phyloP scores from a whole-genome alignment of 2,888 invertebrate genomes.

The Scaptodrosophila latifasciaeformis region DNA sequence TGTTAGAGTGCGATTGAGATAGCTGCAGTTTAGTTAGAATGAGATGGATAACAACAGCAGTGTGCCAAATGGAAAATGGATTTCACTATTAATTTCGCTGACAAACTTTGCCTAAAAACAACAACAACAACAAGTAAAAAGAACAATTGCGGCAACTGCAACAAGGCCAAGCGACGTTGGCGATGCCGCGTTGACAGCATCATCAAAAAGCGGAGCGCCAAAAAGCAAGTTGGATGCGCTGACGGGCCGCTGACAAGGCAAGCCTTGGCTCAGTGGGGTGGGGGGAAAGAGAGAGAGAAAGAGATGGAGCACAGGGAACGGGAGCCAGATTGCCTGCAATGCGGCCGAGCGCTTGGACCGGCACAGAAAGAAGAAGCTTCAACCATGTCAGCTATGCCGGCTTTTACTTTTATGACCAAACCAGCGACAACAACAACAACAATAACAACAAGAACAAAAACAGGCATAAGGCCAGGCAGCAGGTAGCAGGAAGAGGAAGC shows the following conservation, averaged over 20 bases:
- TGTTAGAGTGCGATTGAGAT: slow-evolving; percentile 13
- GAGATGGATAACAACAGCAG: slow-evolving; percentile 10
- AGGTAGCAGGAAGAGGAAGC: slow-evolving; percentile 22
- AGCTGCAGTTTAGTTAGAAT: no score
- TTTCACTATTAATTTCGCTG: slow-evolving; percentile 64
- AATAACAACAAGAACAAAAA: slow-evolving; percentile 6
- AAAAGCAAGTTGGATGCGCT: slow-evolving; percentile 2
- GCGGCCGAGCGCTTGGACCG: no score
- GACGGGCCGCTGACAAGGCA: slow-evolving; percentile 3
- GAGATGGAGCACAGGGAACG: no score
- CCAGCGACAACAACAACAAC: slow-evolving; percentile 2
- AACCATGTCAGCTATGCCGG: no score
- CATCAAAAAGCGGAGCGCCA: slow-evolving; percentile 49
- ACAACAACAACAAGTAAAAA: slow-evolving; percentile 12
- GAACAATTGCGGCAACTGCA: neutral
- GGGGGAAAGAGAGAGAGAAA: neutral
- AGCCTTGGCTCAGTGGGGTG: neutral
- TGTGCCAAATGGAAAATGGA: slow-evolving; percentile 60
- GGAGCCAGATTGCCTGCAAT: slow-evolving; percentile 33
- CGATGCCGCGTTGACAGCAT: slow-evolving; percentile 46
- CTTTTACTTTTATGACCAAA: no score
- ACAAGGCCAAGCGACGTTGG: neutral
- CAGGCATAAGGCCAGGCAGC: slow-evolving; percentile 11
- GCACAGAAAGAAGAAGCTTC: no score
- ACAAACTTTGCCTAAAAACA: slow-evolving; percentile 26